Conservation (phyloP, 2,888 invertebrate species). For the Pachycephus smyrnensis region DNA sequence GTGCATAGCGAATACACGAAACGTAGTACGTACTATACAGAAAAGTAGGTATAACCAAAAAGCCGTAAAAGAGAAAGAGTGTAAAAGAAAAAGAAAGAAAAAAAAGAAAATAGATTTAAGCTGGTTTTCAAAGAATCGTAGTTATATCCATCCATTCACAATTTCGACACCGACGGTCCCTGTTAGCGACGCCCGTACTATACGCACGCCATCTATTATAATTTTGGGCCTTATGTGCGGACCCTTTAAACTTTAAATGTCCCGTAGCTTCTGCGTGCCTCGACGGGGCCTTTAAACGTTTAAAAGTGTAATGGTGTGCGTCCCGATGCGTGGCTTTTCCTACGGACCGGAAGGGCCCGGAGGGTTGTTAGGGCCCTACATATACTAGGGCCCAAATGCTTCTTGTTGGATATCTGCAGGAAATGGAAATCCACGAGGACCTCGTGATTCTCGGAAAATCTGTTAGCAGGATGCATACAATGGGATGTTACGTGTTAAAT, state of each 20-base stretch:
- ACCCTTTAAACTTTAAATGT: slow-evolving; percentile 53
- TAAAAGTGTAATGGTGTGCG: slow-evolving; percentile 3
- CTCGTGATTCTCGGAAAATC: not conserved
- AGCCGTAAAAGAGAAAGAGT: not conserved
- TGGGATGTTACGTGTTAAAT: not conserved
- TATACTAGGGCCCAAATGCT: slow-evolving; percentile 15
- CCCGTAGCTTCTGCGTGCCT: slow-evolving; percentile 20
- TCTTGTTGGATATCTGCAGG: slow-evolving; percentile 30
- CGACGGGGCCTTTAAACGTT: slow-evolving; percentile 24
- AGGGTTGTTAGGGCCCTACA: slow-evolving; percentile 18
- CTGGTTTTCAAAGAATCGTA: not conserved
- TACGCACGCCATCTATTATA: not conserved
- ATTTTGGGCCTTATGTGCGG: not conserved
- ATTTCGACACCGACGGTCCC: not conserved
- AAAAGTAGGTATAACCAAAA: not conserved
- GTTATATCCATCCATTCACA: not conserved
- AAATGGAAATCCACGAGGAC: slow-evolving; percentile 36
- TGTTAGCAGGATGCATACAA: not conserved
- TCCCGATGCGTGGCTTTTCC: slow-evolving; percentile 26
- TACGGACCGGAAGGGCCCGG: slow-evolving; percentile 31
- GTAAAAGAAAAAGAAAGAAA: not conserved
- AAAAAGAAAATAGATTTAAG: not conserved
- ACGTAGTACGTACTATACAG: not conserved
- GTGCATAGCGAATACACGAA: not conserved
- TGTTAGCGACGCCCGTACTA: not conserved